phyloP scores from a whole-genome alignment of 2,113 vertebrate species.

The Pungitius pungitius region DNA sequence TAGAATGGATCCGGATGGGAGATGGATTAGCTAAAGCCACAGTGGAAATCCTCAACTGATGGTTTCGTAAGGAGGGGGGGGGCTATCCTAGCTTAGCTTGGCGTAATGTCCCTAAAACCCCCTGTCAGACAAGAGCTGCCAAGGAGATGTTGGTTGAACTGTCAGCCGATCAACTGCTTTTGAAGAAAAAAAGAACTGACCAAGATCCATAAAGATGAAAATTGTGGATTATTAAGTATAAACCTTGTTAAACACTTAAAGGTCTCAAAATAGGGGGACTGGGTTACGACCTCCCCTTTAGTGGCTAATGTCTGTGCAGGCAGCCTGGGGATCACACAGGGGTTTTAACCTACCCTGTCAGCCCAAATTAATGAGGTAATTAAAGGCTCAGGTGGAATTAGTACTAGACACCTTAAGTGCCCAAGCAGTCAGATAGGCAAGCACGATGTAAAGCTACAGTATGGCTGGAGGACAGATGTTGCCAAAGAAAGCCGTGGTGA shows the following conservation, averaged over 20 bases:
- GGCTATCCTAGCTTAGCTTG: slow-evolving; percentile 33
- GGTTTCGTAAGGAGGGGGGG: slow-evolving; percentile 33
- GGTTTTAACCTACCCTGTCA: slow-evolving; percentile 81
- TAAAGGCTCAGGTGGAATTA: slow-evolving; percentile 81
- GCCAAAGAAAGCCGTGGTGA: slow-evolving; percentile 11
- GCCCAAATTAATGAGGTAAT: slow-evolving; percentile 82
- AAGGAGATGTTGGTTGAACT: slow-evolving; percentile 31
- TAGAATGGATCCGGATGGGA: slow-evolving; percentile 46
- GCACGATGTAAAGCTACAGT: slow-evolving; percentile 45
- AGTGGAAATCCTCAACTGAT: slow-evolving; percentile 60
- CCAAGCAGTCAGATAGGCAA: slow-evolving; percentile 60
- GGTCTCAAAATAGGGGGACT: slow-evolving; percentile 55
- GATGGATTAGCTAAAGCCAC: slow-evolving; percentile 59
- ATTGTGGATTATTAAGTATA: slow-evolving; percentile 61
- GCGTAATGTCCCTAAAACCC: slow-evolving; percentile 32
- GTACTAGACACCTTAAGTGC: slow-evolving; percentile 73
- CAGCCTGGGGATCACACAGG: slow-evolving; percentile 73
- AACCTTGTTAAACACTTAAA: slow-evolving; percentile 72
- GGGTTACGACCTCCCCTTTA: slow-evolving; percentile 62
- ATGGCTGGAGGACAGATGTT: slow-evolving; percentile 45
- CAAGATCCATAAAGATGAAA: slow-evolving; percentile 61
- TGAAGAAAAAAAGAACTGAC: slow-evolving; percentile 12
- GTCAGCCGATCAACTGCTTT: slow-evolving; percentile 51
- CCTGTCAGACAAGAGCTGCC: slow-evolving; percentile 18
- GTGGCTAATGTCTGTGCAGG: slow-evolving; percentile 65